phyloP scores from a whole-genome alignment of 2,113 vertebrate species.

The Oncorhynchus nerka region DNA sequence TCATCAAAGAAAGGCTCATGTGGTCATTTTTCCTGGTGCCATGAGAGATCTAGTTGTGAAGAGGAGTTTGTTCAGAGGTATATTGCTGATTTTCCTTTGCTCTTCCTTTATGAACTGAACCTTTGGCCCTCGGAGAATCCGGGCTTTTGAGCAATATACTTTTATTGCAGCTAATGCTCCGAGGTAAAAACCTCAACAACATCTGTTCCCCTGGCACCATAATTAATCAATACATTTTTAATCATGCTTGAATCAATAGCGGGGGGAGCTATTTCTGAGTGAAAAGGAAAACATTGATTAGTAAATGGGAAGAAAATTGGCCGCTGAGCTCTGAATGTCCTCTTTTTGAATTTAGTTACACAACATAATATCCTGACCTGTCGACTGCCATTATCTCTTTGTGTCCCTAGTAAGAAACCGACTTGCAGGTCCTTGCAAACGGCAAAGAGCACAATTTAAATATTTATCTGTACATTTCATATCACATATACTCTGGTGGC shows the following conservation, averaged over 20 bases:
- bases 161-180: constrained; percentile 72
- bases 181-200: constrained; percentile 30
- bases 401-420: neutral
- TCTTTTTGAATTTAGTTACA: neutral
- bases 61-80: constrained; percentile 40
- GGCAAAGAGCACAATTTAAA: constrained; percentile 48
- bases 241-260: constrained; percentile 60
- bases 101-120: constrained; percentile 57
- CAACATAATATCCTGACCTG: constrained; percentile 18
- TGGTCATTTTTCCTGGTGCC: no score
- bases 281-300: constrained; percentile 18
- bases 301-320: constrained; percentile 4
- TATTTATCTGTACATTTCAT: constrained; percentile 57
- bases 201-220: constrained; percentile 22
- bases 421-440: constrained; percentile 22
- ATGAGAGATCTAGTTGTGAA: no score
- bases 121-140: constrained; percentile 49
- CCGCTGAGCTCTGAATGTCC: neutral
- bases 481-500: constrained; percentile 42
- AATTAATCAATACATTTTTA: constrained; percentile 69
- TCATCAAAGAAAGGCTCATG: no score
- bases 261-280: constrained; percentile 42
- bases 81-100: constrained; percentile 67
- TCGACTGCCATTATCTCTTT: neutral
- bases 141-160: constrained; percentile 59